phyloP scores from a whole-genome alignment of 1,140 invertebrate species.

The Pachyrhynchus sulphureomaculatus region DNA sequence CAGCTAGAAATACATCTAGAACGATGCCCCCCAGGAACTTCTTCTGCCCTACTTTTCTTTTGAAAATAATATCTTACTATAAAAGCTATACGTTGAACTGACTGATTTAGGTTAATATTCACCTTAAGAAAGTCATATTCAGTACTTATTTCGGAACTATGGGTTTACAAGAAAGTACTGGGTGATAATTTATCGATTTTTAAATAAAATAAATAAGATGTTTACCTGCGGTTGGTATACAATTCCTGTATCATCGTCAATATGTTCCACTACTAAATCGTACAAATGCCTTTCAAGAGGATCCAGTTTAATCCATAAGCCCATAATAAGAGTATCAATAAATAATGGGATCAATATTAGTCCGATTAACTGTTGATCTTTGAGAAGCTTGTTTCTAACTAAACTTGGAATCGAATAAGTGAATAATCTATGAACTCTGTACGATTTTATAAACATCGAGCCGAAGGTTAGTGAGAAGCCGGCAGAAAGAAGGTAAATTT shows the following conservation, averaged over 20 bases:
- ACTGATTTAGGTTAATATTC: too few relatives aligned
- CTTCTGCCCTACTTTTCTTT: too few relatives aligned
- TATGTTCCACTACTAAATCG: conserved; percentile 81
- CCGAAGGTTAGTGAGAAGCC: conserved; percentile 87
- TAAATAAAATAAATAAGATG: not conserved
- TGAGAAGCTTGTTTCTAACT: conserved; percentile 70
- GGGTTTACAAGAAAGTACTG: too few relatives aligned
- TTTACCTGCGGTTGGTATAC: conserved; percentile 84
- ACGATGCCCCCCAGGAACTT: too few relatives aligned
- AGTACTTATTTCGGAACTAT: too few relatives aligned
- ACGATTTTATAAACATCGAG: conserved; percentile 89
- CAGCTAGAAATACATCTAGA: too few relatives aligned
- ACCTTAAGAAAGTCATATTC: too few relatives aligned
- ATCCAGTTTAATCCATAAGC: conserved; percentile 77
- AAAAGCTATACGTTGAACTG: too few relatives aligned
- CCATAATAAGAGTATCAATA: conserved; percentile 76
- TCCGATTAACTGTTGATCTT: conserved; percentile 81
- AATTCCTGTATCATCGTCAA: conserved; percentile 71
- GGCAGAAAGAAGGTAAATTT: conserved; percentile 83
- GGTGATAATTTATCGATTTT: too few relatives aligned
- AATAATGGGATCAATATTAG: conserved; percentile 75
- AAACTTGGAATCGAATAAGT: conserved; percentile 52
- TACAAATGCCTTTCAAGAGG: conserved; percentile 81
- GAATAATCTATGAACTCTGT: conserved; percentile 84
- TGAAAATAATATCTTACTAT: too few relatives aligned